A percentile compares a stretch with the other conserved stretches of the same genome.
Conservation (phyloP, 2,888 invertebrate genomes). For the Hypercompe scribonia region DNA sequence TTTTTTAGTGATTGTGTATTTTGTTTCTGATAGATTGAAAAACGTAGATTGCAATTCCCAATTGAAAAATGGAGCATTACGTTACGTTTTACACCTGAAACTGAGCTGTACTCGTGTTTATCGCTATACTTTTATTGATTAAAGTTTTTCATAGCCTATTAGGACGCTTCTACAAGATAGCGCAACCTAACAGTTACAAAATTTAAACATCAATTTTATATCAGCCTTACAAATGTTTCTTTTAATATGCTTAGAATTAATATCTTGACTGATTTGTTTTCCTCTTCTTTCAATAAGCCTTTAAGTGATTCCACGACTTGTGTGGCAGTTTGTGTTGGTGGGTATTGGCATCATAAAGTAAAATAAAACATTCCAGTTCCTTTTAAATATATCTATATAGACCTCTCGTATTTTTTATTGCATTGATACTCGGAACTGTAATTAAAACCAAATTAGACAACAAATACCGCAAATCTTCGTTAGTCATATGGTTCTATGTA, state of each 20-base stretch:
- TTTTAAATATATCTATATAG: neutral
- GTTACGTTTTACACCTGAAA: neutral
- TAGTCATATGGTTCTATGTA: slow-evolving; percentile 7
- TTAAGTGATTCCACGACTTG: neutral
- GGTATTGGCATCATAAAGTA: neutral
- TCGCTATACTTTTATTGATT: neutral
- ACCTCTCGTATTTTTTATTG: neutral
- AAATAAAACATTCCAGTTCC: neutral
- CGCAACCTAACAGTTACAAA: neutral
- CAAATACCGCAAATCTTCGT: neutral
- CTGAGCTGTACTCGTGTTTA: neutral
- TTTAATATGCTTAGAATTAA: neutral
- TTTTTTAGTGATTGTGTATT: too few relatives aligned
- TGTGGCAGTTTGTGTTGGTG: neutral
- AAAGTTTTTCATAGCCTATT: neutral
- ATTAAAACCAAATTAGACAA: neutral
- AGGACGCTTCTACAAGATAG: neutral
- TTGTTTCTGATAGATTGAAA: too few relatives aligned
- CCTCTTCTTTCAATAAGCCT: neutral
- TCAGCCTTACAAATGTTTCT: neutral
- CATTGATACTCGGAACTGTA: neutral
- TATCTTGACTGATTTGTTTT: neutral
- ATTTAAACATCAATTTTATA: neutral
- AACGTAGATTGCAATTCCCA: too few relatives aligned
- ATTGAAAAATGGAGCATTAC: too few relatives aligned